A percentile compares a stretch with the other conserved stretches of the same genome.
phyloP scores from a whole-genome alignment of 2,113 vertebrate genomes.

The human region GRCh38 chr1:189630501-189631000 shows the following conservation, averaged over 20 bases:
- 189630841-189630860: background rate
- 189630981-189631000: background rate
- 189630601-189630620: background rate
- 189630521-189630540: background rate
- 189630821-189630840: background rate
- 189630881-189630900: background rate
- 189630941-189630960: background rate
- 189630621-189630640: background rate
- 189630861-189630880: background rate
- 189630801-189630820: background rate
- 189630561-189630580: background rate
- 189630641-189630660: background rate
- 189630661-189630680: background rate
- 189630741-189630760: background rate
- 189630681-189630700: background rate
- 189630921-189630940: background rate
- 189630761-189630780: background rate
- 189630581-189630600: background rate
- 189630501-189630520: background rate
- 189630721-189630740: background rate
- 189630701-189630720: background rate
- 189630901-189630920: background rate
- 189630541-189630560: background rate
- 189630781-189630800: background rate
- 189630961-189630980: background rate